Conservation (phyloP, 2,113 vertebrate species). For the Poeciliopsis occidentalis region DNA sequence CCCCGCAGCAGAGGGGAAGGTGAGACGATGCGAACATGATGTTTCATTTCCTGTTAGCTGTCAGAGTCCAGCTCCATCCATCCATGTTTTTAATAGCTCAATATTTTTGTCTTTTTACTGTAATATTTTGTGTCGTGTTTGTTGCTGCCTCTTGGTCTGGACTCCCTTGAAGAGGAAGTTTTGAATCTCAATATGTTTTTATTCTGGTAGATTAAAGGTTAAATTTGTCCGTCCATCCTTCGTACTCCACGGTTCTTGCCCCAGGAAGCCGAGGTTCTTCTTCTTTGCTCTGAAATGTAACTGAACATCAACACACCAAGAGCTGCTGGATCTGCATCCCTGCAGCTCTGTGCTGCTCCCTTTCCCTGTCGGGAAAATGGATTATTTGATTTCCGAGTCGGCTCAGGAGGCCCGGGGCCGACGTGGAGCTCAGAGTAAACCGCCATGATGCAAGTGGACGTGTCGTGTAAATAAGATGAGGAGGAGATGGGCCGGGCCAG, state of each 20-base stretch:
- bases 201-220: too few species aligned
- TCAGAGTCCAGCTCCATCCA: background rate
- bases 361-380: constrained; percentile 45
- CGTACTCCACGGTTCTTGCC: too few species aligned
- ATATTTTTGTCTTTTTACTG: too few species aligned
- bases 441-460: constrained; percentile 60
- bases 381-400: constrained; percentile 46
- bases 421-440: constrained; percentile 41
- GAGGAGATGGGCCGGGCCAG: constrained; percentile 14
- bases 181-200: too few species aligned
- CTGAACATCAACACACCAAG: constrained; percentile 37
- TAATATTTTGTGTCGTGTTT: too few species aligned
- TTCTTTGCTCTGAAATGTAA: constrained; percentile 23
- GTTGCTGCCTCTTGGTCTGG: too few species aligned
- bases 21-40: constrained; percentile 41
- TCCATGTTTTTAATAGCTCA: too few species aligned
- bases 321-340: constrained; percentile 14
- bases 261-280: too few species aligned
- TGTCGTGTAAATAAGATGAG: constrained; percentile 54
- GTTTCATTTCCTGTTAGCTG: background rate
- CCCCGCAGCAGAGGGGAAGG: constrained; percentile 59
- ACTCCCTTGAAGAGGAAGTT: too few species aligned
- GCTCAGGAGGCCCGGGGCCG: constrained; percentile 40
- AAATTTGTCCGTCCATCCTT: too few species aligned
- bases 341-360: constrained; percentile 28